Conservation (phyloP, 2,888 invertebrate species). For the Prenolepis imparis region DNA sequence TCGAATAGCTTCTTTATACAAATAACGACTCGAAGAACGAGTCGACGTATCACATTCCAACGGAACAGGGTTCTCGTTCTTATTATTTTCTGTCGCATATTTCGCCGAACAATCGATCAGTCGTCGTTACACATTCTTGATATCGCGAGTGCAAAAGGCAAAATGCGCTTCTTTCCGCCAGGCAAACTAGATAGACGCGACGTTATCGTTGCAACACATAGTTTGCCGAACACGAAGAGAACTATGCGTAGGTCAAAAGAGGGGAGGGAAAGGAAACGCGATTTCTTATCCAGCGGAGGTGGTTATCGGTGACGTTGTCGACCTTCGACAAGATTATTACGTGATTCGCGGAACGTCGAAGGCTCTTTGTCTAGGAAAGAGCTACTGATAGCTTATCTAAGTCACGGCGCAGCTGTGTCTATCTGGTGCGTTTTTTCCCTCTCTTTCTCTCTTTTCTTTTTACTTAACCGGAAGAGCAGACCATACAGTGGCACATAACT, state of each 20-base stretch:
- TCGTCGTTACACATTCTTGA: constrained; percentile 35
- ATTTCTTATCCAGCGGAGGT: constrained; percentile 64
- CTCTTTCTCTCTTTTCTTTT: neutral
- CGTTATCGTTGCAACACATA: neutral
- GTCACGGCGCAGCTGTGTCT: constrained; percentile 69
- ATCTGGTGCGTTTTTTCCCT: constrained; percentile 62
- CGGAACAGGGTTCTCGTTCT: constrained; percentile 18
- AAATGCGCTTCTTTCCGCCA: neutral
- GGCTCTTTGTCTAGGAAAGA: constrained; percentile 73
- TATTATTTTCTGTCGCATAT: constrained; percentile 17
- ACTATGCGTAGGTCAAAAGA: neutral
- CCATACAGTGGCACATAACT: constrained; percentile 20
- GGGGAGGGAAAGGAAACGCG: constrained; percentile 47
- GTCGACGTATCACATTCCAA: constrained; percentile 25
- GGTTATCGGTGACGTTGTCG: constrained; percentile 64
- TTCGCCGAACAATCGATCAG: constrained; percentile 7
- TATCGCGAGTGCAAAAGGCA: constrained; percentile 30
- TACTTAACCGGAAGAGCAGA: constrained; percentile 62
- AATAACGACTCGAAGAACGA: constrained; percentile 45
- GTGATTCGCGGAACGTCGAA: constrained; percentile 75
- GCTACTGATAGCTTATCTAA: constrained; percentile 75
- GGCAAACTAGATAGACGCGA: constrained; percentile 8
- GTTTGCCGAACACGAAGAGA: neutral
- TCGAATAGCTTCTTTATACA: constrained; percentile 46
- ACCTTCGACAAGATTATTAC: constrained; percentile 76